Base-by-base conservation (phyloP, 1,140 invertebrate species). In the Atta texana region DNA sequence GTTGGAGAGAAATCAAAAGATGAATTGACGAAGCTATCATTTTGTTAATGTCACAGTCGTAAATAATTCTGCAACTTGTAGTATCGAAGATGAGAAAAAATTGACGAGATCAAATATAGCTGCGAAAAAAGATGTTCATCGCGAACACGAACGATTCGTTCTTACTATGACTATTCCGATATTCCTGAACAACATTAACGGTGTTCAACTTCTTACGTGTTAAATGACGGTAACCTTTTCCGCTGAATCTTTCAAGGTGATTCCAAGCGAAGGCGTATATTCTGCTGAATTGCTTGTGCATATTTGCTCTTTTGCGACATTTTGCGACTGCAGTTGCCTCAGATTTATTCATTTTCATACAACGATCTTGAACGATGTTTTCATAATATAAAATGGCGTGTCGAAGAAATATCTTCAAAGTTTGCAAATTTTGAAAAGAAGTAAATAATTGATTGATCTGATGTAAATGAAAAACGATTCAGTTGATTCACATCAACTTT, bases 201-300 rank as follows among this genome's bases (percentile, higher is more conserved):
- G 55, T 16, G 71, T 68, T 49, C 57, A 44, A 57, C 49, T 87
- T 82, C 21, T 82, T 86, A 28, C 5, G 44, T 55, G 39, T 44
- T 66, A 72, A 69, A 51, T 28, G 24, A 21, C 28, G 31, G 14
- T 87, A 74, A 87, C 86, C 71, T 85, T 87, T 87, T 63, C 39
- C 61, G 61, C 18, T 64, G 55, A 51, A 85, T 85, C 71, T 61
- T 85, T 87, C 86, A 66, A 87, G 86, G 80, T 63, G 51, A 87
- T 51, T 49, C 21, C 68, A 14, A 39, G 28, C 57, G 39, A 55
- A 68, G 61, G 39, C 44, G 24, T 75, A 80, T 34, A 61, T 66
- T 39, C 76, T 14, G 28, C 24, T 31, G 59, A 44, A 78, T 78
- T 78, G 24, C 39, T 39, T 16, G 10, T 44, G 24, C 59, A 44